Evolutionary conservation across 2,113 vertebrate genomes (phyloP).

Genomic region (Puffinus mauretanicus): DNA sequence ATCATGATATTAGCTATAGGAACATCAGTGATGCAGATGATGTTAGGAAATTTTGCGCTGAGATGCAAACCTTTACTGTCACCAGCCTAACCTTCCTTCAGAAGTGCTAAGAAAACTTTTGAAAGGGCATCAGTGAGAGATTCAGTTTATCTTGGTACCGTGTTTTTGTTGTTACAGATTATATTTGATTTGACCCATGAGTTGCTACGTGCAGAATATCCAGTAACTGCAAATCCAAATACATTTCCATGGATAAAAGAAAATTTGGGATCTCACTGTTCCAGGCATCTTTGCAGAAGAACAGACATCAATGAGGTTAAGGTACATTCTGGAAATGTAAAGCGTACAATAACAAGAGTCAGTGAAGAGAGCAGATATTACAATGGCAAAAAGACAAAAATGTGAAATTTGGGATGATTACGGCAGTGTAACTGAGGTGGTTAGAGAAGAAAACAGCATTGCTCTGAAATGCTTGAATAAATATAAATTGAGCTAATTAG

Average conservation of each 20-base stretch:
- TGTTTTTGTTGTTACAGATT: conserved; percentile 38
- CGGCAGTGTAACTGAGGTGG: background rate
- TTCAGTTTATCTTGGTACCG: too few relatives aligned
- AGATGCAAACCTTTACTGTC: background rate
- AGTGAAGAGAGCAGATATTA: background rate
- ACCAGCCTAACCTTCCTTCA: background rate
- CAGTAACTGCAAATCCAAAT: background rate
- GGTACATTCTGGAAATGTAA: conserved; percentile 22
- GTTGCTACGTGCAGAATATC: conserved; percentile 46
- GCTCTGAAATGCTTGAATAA: background rate
- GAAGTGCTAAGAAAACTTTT: background rate
- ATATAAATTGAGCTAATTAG: background rate
- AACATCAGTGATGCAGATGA: background rate
- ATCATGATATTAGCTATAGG: background rate
- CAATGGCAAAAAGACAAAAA: background rate
- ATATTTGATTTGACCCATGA: conserved; percentile 68
- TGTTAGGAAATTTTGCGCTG: background rate
- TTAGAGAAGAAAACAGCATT: background rate
- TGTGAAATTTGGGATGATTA: background rate
- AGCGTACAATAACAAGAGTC: background rate
- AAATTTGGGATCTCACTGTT: background rate
- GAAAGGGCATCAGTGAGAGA: background rate
- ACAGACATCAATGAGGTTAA: conserved; percentile 48
- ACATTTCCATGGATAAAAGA: background rate
- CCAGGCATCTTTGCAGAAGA: background rate